Evolutionary conservation across 2,113 vertebrate genomes (phyloP).

Genomic region (Pseudopipra pipra): DNA sequence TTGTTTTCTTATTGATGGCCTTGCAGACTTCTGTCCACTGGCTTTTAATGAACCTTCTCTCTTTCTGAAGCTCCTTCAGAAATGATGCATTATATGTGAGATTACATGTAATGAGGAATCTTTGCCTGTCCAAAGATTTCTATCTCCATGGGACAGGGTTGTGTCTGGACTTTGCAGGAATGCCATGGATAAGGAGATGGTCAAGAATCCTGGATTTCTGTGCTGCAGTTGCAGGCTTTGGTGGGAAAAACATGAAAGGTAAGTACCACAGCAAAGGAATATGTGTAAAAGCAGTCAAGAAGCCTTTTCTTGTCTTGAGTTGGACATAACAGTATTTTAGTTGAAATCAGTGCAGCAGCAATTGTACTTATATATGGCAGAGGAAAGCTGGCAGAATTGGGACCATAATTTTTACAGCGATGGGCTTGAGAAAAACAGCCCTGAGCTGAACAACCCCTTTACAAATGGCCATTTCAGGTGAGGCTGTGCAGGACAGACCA

Average conservation of each 20-base stretch:
- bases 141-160: neutral
- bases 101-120: neutral
- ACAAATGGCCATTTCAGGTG: neutral
- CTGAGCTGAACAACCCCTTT: neutral
- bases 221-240: neutral
- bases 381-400: neutral
- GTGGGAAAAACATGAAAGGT: neutral
- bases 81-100: neutral
- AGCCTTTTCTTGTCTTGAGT: neutral
- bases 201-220: neutral
- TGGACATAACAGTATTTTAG: neutral
- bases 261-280: neutral
- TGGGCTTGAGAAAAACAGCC: neutral
- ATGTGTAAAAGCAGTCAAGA: neutral
- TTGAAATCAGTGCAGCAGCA: neutral
- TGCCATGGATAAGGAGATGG: neutral
- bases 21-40: neutral
- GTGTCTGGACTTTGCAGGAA: neutral
- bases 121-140: neutral
- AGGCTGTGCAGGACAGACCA: neutral
- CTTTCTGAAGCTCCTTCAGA: neutral
- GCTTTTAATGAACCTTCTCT: neutral
- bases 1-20: neutral
- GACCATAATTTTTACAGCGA: neutral
- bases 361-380: neutral